These are phyloP conservation scores for Drusus annulatus DNA, from an alignment of 1,140 invertebrate species.

Conservation along the genomic window DNA sequence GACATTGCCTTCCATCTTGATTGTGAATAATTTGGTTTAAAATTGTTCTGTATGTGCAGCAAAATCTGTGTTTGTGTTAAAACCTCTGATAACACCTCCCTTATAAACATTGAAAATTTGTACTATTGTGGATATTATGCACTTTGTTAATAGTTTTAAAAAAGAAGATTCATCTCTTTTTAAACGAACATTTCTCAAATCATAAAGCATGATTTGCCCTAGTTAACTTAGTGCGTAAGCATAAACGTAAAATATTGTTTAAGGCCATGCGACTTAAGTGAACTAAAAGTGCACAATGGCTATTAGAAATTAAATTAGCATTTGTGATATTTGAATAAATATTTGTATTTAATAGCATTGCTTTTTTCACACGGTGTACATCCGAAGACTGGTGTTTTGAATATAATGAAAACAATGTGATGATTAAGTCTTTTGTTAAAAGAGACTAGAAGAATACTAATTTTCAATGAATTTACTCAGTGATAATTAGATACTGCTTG, in stretches of 20 bases:
- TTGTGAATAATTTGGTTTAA: no score
- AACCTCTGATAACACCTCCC: no score
- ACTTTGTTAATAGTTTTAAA: no score
- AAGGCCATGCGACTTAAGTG: not conserved
- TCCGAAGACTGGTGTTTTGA: constrained; percentile 29
- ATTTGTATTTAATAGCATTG: constrained; percentile 37
- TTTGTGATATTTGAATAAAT: constrained; percentile 40
- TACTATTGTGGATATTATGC: no score
- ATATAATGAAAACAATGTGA: constrained; percentile 12
- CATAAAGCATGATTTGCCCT: no score
- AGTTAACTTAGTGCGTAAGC: no score
- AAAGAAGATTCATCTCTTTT: no score
- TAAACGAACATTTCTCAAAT: no score
- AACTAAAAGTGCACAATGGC: constrained; percentile 14
- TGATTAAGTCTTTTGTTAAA: not conserved
- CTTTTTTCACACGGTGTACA: constrained; percentile 11
- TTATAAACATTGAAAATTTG: no score
- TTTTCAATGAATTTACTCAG: not conserved
- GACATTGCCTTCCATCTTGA: no score
- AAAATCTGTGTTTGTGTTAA: no score
- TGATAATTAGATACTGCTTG: constrained; percentile 26
- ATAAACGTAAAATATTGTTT: not conserved
- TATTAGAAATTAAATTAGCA: constrained; percentile 31
- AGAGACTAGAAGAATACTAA: not conserved
- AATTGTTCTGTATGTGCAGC: no score